phyloP scores from a whole-genome alignment of 2,797 vertebrate genomes.

The Antrozous pallidus region DNA sequence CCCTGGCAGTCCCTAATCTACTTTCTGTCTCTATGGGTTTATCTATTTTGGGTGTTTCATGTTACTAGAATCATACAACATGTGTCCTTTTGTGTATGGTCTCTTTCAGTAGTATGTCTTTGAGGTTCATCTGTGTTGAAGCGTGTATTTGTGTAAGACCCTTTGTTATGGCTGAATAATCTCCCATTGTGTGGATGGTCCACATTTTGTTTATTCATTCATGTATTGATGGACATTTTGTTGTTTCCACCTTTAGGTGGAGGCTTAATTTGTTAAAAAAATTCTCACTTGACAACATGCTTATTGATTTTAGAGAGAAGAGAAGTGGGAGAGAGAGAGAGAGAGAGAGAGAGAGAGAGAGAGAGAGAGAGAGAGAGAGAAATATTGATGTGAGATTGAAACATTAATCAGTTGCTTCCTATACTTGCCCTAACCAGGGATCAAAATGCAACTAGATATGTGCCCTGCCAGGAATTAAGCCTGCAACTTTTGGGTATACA shows the following conservation, averaged over 20 bases:
- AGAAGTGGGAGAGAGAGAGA: no score
- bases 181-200: accelerated
- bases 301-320: no score
- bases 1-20: not conserved
- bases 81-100: not conserved
- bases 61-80: not conserved
- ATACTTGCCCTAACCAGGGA: no score
- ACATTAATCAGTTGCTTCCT: no score
- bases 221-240: not conserved
- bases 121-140: not conserved
- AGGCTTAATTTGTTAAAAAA: not conserved
- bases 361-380: no score
- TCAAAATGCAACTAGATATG: no score
- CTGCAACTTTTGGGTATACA: no score
- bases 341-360: not conserved
- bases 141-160: no score
- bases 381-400: no score
- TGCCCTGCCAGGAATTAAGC: no score
- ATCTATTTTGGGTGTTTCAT: not conserved
- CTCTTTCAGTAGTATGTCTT: not conserved
- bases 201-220: not conserved
- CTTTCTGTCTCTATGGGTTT: not conserved
- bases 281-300: not conserved
- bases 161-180: not conserved
- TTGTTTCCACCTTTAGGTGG: not conserved